Base-by-base conservation (phyloP, 2,113 vertebrate species). In the Cromileptes altivelis region DNA sequence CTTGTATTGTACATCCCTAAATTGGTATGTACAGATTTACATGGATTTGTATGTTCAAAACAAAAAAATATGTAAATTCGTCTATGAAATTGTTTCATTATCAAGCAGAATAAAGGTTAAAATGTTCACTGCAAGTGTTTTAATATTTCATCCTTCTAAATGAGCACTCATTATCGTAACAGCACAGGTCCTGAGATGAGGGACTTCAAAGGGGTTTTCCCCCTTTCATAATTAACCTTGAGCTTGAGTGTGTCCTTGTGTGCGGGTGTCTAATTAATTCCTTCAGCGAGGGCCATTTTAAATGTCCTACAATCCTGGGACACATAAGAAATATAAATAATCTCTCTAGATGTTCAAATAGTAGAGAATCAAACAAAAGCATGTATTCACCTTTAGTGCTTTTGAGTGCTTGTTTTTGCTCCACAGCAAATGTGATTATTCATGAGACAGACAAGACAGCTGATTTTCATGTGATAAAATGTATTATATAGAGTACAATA, bases 101-200 rank as follows among this genome's bases (percentile, higher is more conserved):
- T 70, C 7, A 42, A 40, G 23, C 57, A 71, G 2, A 77, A 73
- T 78, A 74, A 81, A 79, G 23, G 3, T 18, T 21, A 45, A 63
- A 81, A 55, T 61, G 23, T 3, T 61, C 15, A 0, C 15, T 74
- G 21, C 25, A 45, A 50, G 21, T 27, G 40, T 21, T 70, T 72
- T 45, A 13, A 47, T 2, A 21, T 73, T 47, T 81, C 7, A 21
- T 80, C 11, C 49, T 71, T 63, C 50, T 63, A 58, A 47, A 74
- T 64, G 45, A 80, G 53, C 45, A 8, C 21, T 55, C 19, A 37
- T 75, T 25, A 69, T 64, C 4, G 0, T 64, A n/a, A 56, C 47
- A 62, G 21, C 30, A 47, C 23, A 71, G 9, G n/a, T 19, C n/a
- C 37, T 49, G 12, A 12, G 49, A 47, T 19, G n/a, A 33, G 17